Evolutionary conservation across 2,888 invertebrate species (phyloP), one percentile per base, ranked within the genome.

Genomic region (Papilio demoleus): DNA sequence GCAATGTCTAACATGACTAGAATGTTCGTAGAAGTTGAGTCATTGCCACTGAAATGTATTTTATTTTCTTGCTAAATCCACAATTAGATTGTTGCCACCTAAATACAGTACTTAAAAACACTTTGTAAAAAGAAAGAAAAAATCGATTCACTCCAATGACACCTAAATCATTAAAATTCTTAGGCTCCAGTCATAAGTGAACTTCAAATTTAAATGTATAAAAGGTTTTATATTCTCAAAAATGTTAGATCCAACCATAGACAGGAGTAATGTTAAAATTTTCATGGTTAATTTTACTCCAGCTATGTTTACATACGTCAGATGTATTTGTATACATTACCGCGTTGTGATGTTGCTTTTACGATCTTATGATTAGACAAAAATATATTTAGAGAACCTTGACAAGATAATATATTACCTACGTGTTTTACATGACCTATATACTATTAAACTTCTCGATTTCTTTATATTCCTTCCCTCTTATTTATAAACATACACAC

Each of bases 351-450:
- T 53, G 27, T 53, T 27, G 53, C 53, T 31, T 53, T 53, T 53
- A 53, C 53, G 53, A 53, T 53, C n/a, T 53, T 27, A 53, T n/a
- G n/a, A 53, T 53, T 53, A 53, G 31, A 53, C 53, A 31, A 53
- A 53, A 53, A 31, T 53, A 53, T 31, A 53, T 53, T 53, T 27
- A 53, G 53, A 31, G 9, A 53, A 53, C 53, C 53, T 53, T 53
- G 53, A 9, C 9, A 53, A 31, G 6, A 24, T 6, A 53, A n/a
- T 2, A 22, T 47, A 22, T 17, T 11, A 22, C 11, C 1, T 22
- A 40, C 11, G 17, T 40, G n/a, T 40, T n/a, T n/a, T 45, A 12
- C 6, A 19, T 47, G 47, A 47, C 47, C 47, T 47, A 19, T 12
- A 47, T 47, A 22, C 45, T 8, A 19, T 45, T 42, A 17, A 42